Conservation (phyloP, 2,888 invertebrate genomes). For the Seira sanloemensis region DNA sequence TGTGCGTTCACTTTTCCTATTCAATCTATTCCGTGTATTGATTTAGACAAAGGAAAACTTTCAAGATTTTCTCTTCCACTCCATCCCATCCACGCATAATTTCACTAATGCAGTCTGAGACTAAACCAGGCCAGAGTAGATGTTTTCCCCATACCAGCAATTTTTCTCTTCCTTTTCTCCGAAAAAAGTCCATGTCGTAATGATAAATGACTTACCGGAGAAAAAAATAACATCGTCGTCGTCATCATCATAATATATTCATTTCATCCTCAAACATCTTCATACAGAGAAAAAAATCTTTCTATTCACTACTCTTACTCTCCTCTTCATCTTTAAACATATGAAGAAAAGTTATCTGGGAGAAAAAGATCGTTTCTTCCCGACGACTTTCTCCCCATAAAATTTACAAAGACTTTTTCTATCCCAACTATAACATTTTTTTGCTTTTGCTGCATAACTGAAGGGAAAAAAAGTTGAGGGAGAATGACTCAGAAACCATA, state of each 20-base stretch:
- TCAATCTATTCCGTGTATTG: conserved; percentile 28
- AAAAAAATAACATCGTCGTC: background rate
- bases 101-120: conserved; percentile 1
- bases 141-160: background rate
- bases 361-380: background rate
- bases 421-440: background rate
- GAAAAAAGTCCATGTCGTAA: background rate
- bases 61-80: conserved; percentile 21
- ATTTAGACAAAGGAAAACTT: conserved; percentile 13
- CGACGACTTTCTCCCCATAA: background rate
- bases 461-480: conserved; percentile 3
- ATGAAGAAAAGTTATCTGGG: conserved; percentile 9
- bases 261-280: conserved; percentile 36
- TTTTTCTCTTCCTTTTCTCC: background rate
- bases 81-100: background rate
- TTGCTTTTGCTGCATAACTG: background rate
- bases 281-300: conserved; percentile 21
- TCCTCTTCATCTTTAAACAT: background rate
- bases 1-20: background rate
- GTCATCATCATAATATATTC: conserved; percentile 5
- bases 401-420: conserved; percentile 2
- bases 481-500: conserved; percentile 11
- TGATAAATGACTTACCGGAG: conserved; percentile 4
- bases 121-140: background rate
- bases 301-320: background rate